Percentiles rank a stretch among this genome's conserved stretches.
Evolutionary conservation across 2,797 vertebrate species (phyloP).

Genomic region (Anguilla marmorata): DNA sequence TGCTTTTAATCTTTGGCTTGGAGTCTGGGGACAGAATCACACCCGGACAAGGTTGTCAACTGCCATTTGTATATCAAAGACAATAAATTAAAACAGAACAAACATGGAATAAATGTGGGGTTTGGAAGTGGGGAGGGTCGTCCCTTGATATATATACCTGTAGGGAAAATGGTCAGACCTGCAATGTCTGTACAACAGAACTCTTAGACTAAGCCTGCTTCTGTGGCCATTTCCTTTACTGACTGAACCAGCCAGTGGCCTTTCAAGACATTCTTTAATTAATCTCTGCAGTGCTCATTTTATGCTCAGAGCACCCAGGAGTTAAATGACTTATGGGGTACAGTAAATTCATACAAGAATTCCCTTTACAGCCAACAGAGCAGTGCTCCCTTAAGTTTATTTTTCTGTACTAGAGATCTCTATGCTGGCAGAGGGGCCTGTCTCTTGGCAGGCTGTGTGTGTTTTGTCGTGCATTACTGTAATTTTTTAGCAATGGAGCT

Average conservation of each 20-base stretch:
- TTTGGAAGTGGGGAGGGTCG: neutral
- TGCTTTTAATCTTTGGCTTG: neutral
- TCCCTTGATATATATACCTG: neutral
- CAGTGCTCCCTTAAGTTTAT: slow-evolving; percentile 22
- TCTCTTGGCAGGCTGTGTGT: slow-evolving; percentile 23
- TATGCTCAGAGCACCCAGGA: neutral
- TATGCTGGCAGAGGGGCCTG: slow-evolving; percentile 8
- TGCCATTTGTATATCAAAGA: neutral
- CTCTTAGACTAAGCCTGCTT: neutral
- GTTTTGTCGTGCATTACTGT: slow-evolving; percentile 22
- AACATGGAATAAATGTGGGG: neutral
- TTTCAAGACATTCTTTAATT: neutral
- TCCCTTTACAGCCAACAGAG: slow-evolving; percentile 18
- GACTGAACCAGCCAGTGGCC: neutral
- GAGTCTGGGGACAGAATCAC: neutral
- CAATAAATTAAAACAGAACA: neutral
- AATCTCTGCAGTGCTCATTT: neutral
- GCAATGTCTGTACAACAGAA: neutral
- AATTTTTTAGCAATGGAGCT: slow-evolving; percentile 14
- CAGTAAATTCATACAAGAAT: neutral
- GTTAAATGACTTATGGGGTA: neutral
- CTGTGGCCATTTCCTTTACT: neutral
- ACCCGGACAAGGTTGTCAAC: neutral
- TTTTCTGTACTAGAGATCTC: slow-evolving; percentile 10
- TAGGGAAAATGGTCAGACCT: neutral